Conservation (phyloP, 2,888 invertebrate genomes). For the Pollenia griseotomentosa region DNA sequence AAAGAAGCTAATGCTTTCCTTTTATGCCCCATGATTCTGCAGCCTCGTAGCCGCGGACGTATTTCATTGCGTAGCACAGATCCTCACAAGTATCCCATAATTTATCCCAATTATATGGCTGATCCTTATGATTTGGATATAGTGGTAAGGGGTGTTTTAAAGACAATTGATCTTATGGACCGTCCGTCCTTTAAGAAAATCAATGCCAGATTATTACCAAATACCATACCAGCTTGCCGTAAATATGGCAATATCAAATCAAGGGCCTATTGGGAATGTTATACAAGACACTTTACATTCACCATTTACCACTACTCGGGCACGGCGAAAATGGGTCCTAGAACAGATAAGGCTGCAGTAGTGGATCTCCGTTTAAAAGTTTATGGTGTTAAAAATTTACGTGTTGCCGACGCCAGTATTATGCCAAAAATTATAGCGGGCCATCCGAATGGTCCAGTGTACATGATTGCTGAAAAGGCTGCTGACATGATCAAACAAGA, state of each 20-base stretch:
- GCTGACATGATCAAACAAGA: slow-evolving; percentile 86
- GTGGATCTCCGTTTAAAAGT: slow-evolving; percentile 87
- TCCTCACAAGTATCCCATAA: slow-evolving; percentile 87
- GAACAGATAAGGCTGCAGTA: slow-evolving; percentile 86
- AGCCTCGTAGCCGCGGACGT: slow-evolving; percentile 88
- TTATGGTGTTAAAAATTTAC: slow-evolving; percentile 85
- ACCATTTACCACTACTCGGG: slow-evolving; percentile 88
- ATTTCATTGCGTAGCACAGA: slow-evolving; percentile 87
- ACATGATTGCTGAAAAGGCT: slow-evolving; percentile 86
- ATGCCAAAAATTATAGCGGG: slow-evolving; percentile 85
- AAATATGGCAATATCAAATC: slow-evolving; percentile 83
- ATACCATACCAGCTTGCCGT: slow-evolving; percentile 86
- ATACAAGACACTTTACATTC: slow-evolving; percentile 86
- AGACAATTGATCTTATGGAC: slow-evolving; percentile 84
- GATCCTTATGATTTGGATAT: slow-evolving; percentile 87
- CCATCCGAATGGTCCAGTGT: slow-evolving; percentile 86
- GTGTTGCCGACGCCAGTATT: slow-evolving; percentile 86
- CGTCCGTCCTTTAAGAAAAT: slow-evolving; percentile 85
- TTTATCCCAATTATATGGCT: slow-evolving; percentile 89
- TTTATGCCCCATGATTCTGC: slow-evolving; percentile 87
- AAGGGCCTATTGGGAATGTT: slow-evolving; percentile 88
- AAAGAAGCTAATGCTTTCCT: slow-evolving; percentile 84
- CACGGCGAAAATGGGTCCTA: slow-evolving; percentile 88
- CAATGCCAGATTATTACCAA: slow-evolving; percentile 85
- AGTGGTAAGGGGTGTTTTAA: slow-evolving; percentile 86